Conservation (phyloP, 30 jellyfish, hydroid and myxozoan species). For the Clytia hemisphaerica region DNA sequence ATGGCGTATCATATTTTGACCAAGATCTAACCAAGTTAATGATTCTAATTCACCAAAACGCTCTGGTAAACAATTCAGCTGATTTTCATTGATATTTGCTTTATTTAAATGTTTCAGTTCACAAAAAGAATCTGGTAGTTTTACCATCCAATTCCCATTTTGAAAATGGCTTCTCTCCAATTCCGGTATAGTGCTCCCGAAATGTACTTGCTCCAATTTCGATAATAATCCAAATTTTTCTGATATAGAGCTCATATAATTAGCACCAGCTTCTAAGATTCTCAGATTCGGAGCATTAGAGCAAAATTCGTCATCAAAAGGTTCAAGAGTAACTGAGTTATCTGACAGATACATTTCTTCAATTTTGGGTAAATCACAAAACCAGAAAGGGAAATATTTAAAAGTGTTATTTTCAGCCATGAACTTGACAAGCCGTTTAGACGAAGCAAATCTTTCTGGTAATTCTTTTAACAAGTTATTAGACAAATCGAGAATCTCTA, state of each 20-base stretch:
- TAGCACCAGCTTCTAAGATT: conserved; percentile 54
- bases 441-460: conserved; percentile 45
- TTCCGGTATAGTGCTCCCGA: conserved; percentile 79
- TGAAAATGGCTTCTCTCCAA: conserved; percentile 84
- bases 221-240: conserved; percentile 51
- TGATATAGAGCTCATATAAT: conserved; percentile 56
- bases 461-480: conserved; percentile 30
- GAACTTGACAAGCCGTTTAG: conserved; percentile 41
- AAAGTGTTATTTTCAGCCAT: conserved; percentile 50
- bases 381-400: conserved; percentile 61
- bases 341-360: conserved; percentile 50
- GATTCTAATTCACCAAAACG: conserved; percentile 47
- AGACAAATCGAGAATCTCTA: conserved; percentile 43
- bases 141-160: conserved; percentile 80
- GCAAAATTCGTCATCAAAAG: conserved; percentile 55
- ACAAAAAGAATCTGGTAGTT: conserved; percentile 60
- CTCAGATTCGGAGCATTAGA: conserved; percentile 10
- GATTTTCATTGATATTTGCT: conserved; percentile 74
- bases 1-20: conserved; percentile 63
- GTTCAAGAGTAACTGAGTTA: conserved; percentile 40
- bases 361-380: conserved; percentile 40
- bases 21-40: conserved; percentile 74
- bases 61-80: conserved; percentile 45
- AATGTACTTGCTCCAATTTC: conserved; percentile 38
- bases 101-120: conserved; percentile 32